phyloP scores from a whole-genome alignment of 2,888 invertebrate genomes.

The Venustoraphidia nigricollis region DNA sequence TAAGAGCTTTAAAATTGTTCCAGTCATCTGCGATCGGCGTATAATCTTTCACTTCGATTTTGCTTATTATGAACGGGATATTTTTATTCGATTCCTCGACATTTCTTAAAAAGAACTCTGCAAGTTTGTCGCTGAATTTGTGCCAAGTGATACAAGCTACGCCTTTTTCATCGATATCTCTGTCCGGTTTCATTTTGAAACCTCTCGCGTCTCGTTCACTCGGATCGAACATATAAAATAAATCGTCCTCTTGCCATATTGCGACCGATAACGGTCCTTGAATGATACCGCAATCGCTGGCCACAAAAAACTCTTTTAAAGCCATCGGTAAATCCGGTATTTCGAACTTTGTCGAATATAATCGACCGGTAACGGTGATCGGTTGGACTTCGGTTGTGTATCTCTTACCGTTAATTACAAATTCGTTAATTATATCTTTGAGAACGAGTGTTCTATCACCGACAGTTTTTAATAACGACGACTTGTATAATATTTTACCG shows the following conservation, averaged over 20 bases:
- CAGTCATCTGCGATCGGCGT: conserved; percentile 20
- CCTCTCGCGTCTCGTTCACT: conserved; percentile 26
- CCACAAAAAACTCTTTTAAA: conserved; percentile 22
- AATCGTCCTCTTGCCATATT: conserved; percentile 26
- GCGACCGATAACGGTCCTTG: conserved; percentile 25
- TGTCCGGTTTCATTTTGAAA: conserved; percentile 1
- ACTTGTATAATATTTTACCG: conserved; percentile 23
- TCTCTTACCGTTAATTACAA: conserved; percentile 16
- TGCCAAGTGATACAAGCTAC: conserved; percentile 27
- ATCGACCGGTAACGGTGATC: conserved; percentile 22
- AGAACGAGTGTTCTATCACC: conserved; percentile 9
- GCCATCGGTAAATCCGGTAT: conserved; percentile 23
- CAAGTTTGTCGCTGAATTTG: conserved; percentile 21
- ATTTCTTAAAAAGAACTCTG: conserved; percentile 24
- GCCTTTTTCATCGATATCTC: conserved; percentile 13
- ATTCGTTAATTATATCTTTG: conserved; percentile 15
- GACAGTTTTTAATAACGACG: conserved; percentile 13
- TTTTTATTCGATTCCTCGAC: conserved; percentile 18
- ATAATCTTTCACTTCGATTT: conserved; percentile 22
- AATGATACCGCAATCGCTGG: conserved; percentile 23
- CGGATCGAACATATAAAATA: conserved; percentile 30
- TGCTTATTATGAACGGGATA: conserved; percentile 22
- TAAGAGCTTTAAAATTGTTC: conserved; percentile 20
- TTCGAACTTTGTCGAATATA: conserved; percentile 19
- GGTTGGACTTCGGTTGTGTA: conserved; percentile 21